Conservation (phyloP, 2,113 vertebrate species). For the Anser brachyrhynchus region DNA sequence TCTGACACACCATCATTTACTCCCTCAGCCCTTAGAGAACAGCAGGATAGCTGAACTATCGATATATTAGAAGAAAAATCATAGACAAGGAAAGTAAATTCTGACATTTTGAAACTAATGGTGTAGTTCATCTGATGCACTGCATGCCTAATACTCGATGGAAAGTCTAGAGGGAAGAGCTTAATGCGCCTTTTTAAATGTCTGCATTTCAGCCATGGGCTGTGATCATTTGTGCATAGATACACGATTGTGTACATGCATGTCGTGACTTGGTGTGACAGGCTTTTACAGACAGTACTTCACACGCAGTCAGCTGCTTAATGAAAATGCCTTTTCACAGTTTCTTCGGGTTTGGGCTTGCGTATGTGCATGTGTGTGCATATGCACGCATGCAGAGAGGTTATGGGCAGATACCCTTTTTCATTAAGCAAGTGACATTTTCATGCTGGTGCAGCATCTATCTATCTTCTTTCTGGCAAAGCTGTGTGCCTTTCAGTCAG, state of each 20-base stretch:
- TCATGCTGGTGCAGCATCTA: slow-evolving; percentile 78
- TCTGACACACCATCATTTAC: slow-evolving; percentile 1
- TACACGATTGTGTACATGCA: not conserved
- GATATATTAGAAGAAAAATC: not conserved
- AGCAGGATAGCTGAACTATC: not conserved
- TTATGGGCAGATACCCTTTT: slow-evolving; percentile 70
- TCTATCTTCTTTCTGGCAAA: slow-evolving; percentile 83
- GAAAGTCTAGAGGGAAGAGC: not conserved
- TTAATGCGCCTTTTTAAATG: not conserved
- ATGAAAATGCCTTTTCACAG: not conserved
- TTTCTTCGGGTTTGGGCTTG: not conserved
- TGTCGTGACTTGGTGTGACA: not conserved
- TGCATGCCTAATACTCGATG: not conserved
- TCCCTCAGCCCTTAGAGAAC: slow-evolving; percentile 5
- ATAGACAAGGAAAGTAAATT: slow-evolving; percentile 20
- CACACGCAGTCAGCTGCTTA: not conserved
- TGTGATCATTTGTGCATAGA: not conserved
- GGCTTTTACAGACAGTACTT: not conserved
- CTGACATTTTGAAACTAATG: slow-evolving; percentile 14
- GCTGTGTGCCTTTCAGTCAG: slow-evolving; percentile 79
- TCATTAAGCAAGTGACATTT: slow-evolving; percentile 79
- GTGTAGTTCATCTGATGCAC: not conserved
- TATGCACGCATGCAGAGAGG: not conserved
- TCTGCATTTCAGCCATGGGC: not conserved
- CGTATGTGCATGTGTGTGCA: not conserved